Percentiles rank a stretch among this genome's conserved stretches.
These are phyloP conservation scores for Chinchilla lanigera DNA, from an alignment of 2,113 vertebrate genomes.

Conservation along the genomic window DNA sequence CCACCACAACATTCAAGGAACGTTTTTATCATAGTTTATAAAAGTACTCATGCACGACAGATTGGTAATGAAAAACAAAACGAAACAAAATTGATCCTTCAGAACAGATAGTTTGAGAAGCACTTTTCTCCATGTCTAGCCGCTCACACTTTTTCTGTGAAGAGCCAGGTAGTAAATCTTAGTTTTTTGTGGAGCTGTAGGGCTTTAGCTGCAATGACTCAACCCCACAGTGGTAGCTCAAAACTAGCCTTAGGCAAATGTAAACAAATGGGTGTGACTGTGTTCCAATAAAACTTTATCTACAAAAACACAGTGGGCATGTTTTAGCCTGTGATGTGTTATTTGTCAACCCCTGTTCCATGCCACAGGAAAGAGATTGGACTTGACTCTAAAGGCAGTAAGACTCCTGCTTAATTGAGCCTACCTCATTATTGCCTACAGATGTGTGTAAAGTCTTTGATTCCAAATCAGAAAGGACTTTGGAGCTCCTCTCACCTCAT, in stretches of 20 bases:
- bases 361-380: not conserved
- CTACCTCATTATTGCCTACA: not conserved
- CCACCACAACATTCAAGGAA: not conserved
- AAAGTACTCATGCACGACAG: not conserved
- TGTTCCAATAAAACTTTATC: constrained; percentile 63
- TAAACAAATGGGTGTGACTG: not conserved
- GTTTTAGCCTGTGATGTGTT: not conserved
- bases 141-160: not conserved
- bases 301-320: not conserved
- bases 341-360: not conserved
- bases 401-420: not conserved
- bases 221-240: not conserved
- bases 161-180: not conserved
- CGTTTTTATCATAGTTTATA: constrained; percentile 46
- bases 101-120: not conserved
- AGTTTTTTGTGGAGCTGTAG: not conserved
- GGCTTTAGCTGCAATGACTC: not conserved
- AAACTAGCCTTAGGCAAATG: not conserved
- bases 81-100: not conserved
- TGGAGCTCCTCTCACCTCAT: not conserved
- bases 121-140: not conserved
- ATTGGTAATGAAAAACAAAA: constrained; percentile 34
- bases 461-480: not conserved
- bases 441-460: not conserved
- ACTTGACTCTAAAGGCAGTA: constrained; percentile 1